phyloP scores from a whole-genome alignment of 2,113 vertebrate genomes.

The Lates calcarifer region DNA sequence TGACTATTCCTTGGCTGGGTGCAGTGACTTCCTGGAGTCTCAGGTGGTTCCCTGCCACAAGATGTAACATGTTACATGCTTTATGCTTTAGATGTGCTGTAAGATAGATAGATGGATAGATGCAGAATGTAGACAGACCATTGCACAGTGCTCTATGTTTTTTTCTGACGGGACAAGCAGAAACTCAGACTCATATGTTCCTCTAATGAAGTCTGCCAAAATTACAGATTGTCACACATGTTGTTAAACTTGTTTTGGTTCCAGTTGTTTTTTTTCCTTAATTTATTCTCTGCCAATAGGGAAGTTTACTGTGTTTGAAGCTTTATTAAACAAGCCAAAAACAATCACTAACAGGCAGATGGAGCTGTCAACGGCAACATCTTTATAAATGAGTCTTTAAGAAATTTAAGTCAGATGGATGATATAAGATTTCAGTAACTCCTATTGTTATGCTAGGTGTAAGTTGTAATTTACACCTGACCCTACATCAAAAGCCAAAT shows the following conservation, averaged over 20 bases:
- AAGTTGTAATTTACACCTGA: background rate
- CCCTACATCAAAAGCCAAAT: background rate
- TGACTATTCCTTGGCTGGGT: background rate
- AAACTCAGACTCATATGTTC: background rate
- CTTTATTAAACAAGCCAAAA: constrained; percentile 19
- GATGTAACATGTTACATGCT: background rate
- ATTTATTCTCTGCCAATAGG: background rate
- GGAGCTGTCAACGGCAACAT: constrained; percentile 23
- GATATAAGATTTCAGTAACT: background rate
- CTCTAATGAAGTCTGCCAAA: background rate
- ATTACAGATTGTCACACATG: background rate
- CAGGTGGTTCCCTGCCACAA: background rate
- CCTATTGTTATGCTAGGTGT: background rate
- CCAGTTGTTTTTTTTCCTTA: background rate
- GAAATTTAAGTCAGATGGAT: background rate
- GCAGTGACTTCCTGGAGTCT: background rate
- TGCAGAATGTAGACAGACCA: no score
- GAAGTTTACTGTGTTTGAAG: background rate
- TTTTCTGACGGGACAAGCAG: background rate
- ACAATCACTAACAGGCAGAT: constrained; percentile 27
- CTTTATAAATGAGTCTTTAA: background rate
- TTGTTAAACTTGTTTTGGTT: background rate
- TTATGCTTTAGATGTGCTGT: no score
- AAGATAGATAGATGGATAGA: no score
- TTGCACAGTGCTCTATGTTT: no score